Conservation (phyloP, 2,888 invertebrate species). For the Seladonia tumulorum region DNA sequence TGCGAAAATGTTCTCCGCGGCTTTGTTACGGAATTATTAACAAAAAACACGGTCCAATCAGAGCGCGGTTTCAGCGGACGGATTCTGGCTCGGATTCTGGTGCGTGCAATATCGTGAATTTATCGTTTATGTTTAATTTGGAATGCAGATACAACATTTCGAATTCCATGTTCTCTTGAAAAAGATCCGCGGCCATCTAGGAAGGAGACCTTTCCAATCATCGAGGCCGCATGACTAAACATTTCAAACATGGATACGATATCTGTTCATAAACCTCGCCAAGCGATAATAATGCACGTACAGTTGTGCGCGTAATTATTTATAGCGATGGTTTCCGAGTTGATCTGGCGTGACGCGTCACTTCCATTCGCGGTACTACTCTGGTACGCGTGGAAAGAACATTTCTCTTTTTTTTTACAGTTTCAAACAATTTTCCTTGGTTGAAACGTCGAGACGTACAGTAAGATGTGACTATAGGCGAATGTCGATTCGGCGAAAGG, state of each 20-base stretch:
- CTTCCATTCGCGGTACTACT: conserved; percentile 41
- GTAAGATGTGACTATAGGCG: too few relatives aligned
- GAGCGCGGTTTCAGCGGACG: too few relatives aligned
- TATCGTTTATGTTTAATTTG: not conserved
- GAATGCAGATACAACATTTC: not conserved
- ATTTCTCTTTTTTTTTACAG: not conserved
- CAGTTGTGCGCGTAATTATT: conserved; percentile 62
- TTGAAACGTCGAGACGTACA: not conserved
- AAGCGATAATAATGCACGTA: conserved; percentile 67
- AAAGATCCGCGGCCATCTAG: conserved; percentile 30
- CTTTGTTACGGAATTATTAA: too few relatives aligned
- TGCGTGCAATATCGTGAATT: not conserved
- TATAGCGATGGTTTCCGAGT: conserved; percentile 64
- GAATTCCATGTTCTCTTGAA: conserved; percentile 5
- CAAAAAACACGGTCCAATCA: too few relatives aligned
- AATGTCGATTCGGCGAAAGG: not conserved
- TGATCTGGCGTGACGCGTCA: conserved; percentile 47
- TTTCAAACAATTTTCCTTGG: not conserved
- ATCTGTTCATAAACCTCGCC: conserved; percentile 67
- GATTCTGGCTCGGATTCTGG: too few relatives aligned
- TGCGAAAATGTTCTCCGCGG: too few relatives aligned
- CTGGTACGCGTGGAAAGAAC: not conserved
- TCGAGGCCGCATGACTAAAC: conserved; percentile 72
- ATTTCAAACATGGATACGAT: conserved; percentile 69
- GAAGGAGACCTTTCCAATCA: conserved; percentile 58